Conservation (phyloP, 1,140 invertebrate genomes). For the Globodera rostochiensis region DNA sequence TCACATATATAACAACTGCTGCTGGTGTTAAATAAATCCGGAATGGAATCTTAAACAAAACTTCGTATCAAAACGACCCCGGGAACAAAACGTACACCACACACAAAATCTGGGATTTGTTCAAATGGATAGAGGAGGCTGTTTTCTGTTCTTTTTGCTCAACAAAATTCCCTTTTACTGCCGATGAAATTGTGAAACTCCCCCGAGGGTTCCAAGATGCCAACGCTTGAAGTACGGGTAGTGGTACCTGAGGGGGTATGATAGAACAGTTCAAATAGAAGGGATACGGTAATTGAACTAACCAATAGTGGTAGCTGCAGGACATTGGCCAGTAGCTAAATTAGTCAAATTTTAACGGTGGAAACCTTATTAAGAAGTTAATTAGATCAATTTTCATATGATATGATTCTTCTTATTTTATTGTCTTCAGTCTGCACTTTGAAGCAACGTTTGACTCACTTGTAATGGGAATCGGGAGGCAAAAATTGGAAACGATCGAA, state of each 20-base stretch:
- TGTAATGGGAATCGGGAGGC: slow-evolving; percentile 23
- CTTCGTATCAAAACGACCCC: no score
- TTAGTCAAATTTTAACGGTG: neutral
- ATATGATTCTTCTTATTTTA: neutral
- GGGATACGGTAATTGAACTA: neutral
- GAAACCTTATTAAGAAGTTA: no score
- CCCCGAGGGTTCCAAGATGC: neutral
- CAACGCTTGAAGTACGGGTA: slow-evolving; percentile 30
- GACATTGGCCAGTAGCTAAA: slow-evolving; percentile 15
- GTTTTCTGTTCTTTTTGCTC: neutral
- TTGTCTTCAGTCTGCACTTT: neutral
- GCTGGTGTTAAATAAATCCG: no score
- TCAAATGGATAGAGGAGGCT: no score
- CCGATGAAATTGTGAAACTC: neutral
- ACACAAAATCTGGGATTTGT: no score
- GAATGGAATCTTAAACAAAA: no score
- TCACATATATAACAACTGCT: no score
- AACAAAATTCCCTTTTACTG: neutral
- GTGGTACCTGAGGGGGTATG: slow-evolving; percentile 14
- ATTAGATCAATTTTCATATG: neutral
- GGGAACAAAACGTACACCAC: no score
- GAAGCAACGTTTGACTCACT: neutral
- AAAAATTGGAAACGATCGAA: slow-evolving; percentile 27
- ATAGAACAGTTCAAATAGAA: neutral
- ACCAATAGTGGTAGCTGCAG: slow-evolving; percentile 27